phyloP scores from a whole-genome alignment of 2,113 vertebrate species.

The Prolemur simus region DNA sequence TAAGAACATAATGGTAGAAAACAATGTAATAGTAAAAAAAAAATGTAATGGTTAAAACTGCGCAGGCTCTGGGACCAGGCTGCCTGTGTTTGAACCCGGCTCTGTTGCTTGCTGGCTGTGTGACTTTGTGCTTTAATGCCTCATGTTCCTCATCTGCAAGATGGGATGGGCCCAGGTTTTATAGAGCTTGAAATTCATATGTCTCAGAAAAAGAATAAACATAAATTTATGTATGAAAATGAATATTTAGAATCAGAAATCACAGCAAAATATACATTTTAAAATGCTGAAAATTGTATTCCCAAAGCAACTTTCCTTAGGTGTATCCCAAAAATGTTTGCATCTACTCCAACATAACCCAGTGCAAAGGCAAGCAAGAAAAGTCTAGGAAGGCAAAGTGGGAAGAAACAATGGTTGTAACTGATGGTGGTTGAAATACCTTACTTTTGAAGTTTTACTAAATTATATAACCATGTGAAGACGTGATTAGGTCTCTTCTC shows the following conservation, averaged over 20 bases:
- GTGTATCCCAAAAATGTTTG: neutral
- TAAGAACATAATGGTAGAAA: neutral
- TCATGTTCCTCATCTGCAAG: neutral
- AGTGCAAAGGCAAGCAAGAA: neutral
- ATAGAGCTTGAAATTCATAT: neutral
- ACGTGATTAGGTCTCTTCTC: neutral
- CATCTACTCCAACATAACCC: neutral
- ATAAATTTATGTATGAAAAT: neutral
- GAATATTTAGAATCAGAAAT: constrained; percentile 11
- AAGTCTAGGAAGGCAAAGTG: neutral
- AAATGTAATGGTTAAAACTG: neutral
- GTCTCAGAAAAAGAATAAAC: neutral
- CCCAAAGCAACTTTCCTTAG: neutral
- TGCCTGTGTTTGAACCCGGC: neutral
- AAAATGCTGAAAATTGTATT: neutral
- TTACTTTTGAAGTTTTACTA: neutral
- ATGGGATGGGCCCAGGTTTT: neutral
- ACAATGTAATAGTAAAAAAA: neutral
- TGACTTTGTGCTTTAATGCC: neutral
- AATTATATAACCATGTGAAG: neutral
- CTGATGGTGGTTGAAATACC: neutral
- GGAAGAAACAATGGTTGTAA: neutral
- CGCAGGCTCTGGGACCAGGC: neutral
- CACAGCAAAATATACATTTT: neutral
- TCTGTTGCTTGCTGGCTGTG: neutral